These are phyloP conservation scores for Hemitrygon akajei DNA, from an alignment of 2,797 vertebrate genomes.

Conservation along the genomic window DNA sequence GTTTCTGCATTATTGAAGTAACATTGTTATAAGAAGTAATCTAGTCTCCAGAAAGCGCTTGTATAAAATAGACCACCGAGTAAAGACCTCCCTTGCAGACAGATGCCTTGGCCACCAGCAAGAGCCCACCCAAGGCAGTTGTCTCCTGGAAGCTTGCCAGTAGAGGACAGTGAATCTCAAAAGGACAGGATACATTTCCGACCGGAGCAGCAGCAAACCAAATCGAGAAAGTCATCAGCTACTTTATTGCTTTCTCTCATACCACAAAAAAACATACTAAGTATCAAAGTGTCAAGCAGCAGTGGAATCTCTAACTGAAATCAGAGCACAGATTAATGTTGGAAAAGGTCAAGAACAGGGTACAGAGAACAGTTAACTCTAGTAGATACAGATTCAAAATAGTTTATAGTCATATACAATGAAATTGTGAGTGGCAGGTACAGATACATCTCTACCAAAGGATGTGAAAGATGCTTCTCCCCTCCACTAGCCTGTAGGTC, in stretches of 20 bases:
- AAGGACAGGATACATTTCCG: not conserved
- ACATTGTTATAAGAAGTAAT: constrained; percentile 13
- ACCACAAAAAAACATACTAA: not conserved
- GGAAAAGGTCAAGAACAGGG: not conserved
- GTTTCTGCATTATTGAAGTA: constrained; percentile 13
- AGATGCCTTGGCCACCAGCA: constrained; percentile 25
- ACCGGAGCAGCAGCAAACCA: not conserved
- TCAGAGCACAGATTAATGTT: not conserved
- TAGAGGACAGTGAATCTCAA: not conserved
- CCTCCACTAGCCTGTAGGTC: too few species aligned
- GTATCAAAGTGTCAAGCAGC: not conserved
- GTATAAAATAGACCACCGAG: constrained; percentile 20
- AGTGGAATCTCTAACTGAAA: not conserved
- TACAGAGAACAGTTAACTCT: not conserved
- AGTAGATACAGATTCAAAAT: not conserved
- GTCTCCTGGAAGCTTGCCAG: not conserved
- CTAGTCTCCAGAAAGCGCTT: constrained; percentile 13
- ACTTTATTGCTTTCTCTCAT: not conserved
- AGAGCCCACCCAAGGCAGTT: constrained; percentile 15
- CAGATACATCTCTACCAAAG: too few species aligned
- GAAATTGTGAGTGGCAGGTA: too few species aligned
- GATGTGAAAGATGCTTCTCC: too few species aligned
- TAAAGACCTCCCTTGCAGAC: constrained; percentile 21
- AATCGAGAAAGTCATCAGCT: not conserved
- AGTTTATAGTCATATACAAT: too few species aligned